Base-by-base conservation (phyloP, 1,140 invertebrate species). In the Drosophila paulistorum region DNA sequence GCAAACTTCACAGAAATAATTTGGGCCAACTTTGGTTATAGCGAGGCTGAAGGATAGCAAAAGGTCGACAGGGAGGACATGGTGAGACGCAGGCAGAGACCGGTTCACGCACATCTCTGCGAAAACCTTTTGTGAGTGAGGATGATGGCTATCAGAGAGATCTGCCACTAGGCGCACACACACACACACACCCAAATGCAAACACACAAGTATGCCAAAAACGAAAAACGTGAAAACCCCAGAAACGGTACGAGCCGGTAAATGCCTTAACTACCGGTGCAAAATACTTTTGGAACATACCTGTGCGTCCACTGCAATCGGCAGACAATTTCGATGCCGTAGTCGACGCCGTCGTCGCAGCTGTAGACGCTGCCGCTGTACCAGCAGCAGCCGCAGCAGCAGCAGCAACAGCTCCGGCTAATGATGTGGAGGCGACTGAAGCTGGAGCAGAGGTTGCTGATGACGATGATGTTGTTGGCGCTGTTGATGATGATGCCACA, bases 291-390 rank as follows among this genome's bases (percentile, higher is more conserved):
- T 90, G 87, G 81, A 90, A 91, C 90, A 84, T 92, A 92, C 91
- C 91, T 92, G 91, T 91, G 77, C 91, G 91, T 90, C 91, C 91
- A 83, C 86, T 92, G 74, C 91, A 92, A 74, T 92, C 91, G 73
- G 79, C 76, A 77, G 90, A 90, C 85, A 91, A 78, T 82, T 91
- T 90, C 70, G 90, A 80, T 89, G 84, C 74, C 48, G 84, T 75
- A 45, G 70, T 63, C 33, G 66, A 62, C n/a, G 76, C 42, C 70
- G 72, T 51, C 42, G 79, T 54, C 65, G 74, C 67, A 59, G 70
- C 60, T 51, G 71, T 61, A 10, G 51, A 33, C 55, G 68, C 58
- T 61, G 63, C 68, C 13, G 65, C 71, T 6, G 58, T 68, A 7
- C 30, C 30, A 7, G 30, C 30, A 71, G 70, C 58, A 61, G 63